A percentile compares a stretch with the other conserved stretches of the same genome.
Conservation (phyloP, 2,888 invertebrate species). For the Melanchra persicariae region DNA sequence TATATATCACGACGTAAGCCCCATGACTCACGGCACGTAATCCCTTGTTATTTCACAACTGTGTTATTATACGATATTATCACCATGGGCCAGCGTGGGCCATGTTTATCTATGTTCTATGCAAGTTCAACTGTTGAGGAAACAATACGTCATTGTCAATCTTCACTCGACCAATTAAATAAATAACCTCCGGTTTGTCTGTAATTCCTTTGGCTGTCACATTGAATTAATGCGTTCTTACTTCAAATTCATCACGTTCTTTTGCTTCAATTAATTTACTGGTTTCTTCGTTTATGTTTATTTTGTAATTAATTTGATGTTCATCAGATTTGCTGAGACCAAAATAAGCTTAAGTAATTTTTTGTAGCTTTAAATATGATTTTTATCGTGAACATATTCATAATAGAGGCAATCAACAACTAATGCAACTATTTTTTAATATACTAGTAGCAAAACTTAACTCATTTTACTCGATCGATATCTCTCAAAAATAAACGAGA, state of each 20-base stretch:
- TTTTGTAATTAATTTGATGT: slow-evolving; percentile 29
- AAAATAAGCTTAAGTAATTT: not conserved
- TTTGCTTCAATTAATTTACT: slow-evolving; percentile 56
- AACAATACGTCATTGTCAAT: slow-evolving; percentile 88
- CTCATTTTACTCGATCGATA: too few species aligned
- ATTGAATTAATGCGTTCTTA: slow-evolving; percentile 61
- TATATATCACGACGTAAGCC: slow-evolving; percentile 53
- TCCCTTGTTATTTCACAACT: slow-evolving; percentile 76
- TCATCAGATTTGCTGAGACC: not conserved
- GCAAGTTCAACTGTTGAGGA: slow-evolving; percentile 76
- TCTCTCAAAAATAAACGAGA: not conserved
- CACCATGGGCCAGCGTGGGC: slow-evolving; percentile 70
- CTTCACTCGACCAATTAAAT: slow-evolving; percentile 83
- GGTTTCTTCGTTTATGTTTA: slow-evolving; percentile 33
- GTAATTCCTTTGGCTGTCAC: slow-evolving; percentile 66
- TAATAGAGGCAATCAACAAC: too few species aligned
- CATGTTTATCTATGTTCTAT: slow-evolving; percentile 79
- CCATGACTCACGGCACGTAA: slow-evolving; percentile 72
- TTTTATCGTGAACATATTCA: not conserved
- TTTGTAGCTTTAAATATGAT: not conserved
- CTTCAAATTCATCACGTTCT: slow-evolving; percentile 63
- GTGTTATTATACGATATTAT: slow-evolving; percentile 80
- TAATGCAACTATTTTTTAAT: not conserved
- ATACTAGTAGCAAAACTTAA: not conserved
- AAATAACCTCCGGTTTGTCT: slow-evolving; percentile 69